Evolutionary conservation across 2,113 vertebrate species (phyloP), one percentile per base, ranked within the genome.

Genomic region (Rhombomys opimus): DNA sequence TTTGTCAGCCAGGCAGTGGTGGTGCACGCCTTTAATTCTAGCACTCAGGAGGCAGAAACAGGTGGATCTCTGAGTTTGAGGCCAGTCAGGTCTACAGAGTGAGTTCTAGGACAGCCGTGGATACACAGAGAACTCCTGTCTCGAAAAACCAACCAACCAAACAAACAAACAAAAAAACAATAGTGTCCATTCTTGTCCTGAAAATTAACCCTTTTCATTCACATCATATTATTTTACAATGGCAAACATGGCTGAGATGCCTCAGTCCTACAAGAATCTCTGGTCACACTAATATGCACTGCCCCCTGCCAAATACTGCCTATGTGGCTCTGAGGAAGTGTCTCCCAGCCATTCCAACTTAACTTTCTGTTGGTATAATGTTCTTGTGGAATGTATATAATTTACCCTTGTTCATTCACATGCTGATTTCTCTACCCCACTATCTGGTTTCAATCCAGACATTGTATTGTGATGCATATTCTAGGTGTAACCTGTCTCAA

Each of bases 161-260:
- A 57, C 54, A 57, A 57, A 14, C 14, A 57, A 57, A 4, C 41
- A 57, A 57, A 57, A 57, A 57, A 57, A 57, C 54, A 57, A 57
- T 5, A 57, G 54, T 57, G 54, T 57, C 54, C 11, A 75, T 75
- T 75, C 72, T 41, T 41, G 65, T 68, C 85, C 92, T 87, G 50
- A 95, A 89, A 95, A 75, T 85, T 52, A 50, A 46, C 25, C 18
- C 77, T 89, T 91, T 57, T 91, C 85, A 80, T 50, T 94, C 59
- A 61, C 27, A 92, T 27, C 63, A 80, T 30, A 4, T 82, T 87
- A 91, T 61, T 81, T 95, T 50, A 68, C 61, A 61, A 92, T 25
- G 65, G 38, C 30, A 77, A 50, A 13, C 80, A 86, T 57, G 72
- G 82, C 70, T 65, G 30, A 86, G 89, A 89, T 10, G 13, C 18